Conservation (phyloP, 2,797 vertebrate genomes). For the Ciconia nigra region DNA sequence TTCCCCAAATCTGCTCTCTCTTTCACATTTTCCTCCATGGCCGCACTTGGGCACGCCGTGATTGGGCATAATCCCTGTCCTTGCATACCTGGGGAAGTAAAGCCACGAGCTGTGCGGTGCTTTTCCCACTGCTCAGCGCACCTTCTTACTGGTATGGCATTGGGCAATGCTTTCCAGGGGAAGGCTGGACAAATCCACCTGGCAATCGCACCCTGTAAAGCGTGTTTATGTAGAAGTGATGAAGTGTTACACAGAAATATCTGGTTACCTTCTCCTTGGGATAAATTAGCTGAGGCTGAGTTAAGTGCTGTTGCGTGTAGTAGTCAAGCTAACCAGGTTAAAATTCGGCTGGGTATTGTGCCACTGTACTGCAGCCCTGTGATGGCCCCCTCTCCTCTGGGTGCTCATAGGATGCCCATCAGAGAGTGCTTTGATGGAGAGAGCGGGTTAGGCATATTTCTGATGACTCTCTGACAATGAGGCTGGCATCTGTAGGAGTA, state of each 20-base stretch:
- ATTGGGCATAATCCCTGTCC: no score
- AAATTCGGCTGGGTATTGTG: background rate
- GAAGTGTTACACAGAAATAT: background rate
- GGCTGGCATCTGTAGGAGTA: background rate
- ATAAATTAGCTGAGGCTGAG: background rate
- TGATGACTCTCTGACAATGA: background rate
- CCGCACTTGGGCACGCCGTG: accelerated
- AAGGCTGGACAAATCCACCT: background rate
- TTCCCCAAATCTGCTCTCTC: background rate
- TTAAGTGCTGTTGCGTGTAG: background rate
- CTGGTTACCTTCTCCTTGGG: background rate
- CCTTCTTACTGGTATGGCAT: accelerated
- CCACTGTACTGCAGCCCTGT: background rate
- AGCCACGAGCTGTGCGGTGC: accelerated
- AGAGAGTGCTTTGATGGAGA: background rate
- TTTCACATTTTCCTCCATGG: background rate
- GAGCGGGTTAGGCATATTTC: background rate
- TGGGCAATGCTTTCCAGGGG: accelerated
- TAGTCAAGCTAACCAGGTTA: background rate
- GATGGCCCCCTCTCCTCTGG: background rate
- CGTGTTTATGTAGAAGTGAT: background rate
- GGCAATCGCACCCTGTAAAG: background rate
- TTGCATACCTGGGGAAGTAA: background rate
- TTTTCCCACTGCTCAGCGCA: background rate
- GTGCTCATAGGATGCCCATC: background rate